Percentiles rank a stretch among this genome's conserved stretches.
Evolutionary conservation across 2,113 vertebrate species (phyloP).

Genomic region (Alethe castanea): DNA sequence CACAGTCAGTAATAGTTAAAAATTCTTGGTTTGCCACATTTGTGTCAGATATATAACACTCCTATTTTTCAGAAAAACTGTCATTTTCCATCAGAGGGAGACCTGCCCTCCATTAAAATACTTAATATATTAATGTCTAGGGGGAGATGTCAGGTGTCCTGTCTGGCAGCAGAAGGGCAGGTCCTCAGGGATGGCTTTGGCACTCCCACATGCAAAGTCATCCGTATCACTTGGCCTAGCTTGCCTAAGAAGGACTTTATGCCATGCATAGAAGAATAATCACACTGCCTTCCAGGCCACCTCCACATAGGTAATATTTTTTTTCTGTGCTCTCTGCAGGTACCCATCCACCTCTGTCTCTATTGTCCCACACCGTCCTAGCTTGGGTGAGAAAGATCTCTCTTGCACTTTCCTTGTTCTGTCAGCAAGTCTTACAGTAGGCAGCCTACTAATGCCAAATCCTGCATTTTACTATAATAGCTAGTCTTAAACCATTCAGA

Average conservation of each 20-base stretch:
- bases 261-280: background rate
- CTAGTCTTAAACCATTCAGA: background rate
- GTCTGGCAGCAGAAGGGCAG: background rate
- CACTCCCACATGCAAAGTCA: background rate
- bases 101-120: background rate
- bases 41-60: background rate
- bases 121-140: background rate
- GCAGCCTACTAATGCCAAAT: background rate
- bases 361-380: background rate
- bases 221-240: fast-evolving
- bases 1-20: background rate
- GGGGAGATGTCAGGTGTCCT: background rate
- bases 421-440: background rate
- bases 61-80: background rate
- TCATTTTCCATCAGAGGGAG: background rate
- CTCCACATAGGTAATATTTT: background rate
- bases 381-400: background rate
- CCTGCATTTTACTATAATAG: background rate
- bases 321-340: background rate
- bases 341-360: background rate
- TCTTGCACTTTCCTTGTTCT: background rate
- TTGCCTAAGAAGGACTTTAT: background rate
- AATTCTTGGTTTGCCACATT: background rate
- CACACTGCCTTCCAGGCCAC: background rate
- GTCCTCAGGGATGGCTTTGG: background rate